Evolutionary conservation across 2,797 vertebrate genomes (phyloP).

Genomic region (Octomys mimax): DNA sequence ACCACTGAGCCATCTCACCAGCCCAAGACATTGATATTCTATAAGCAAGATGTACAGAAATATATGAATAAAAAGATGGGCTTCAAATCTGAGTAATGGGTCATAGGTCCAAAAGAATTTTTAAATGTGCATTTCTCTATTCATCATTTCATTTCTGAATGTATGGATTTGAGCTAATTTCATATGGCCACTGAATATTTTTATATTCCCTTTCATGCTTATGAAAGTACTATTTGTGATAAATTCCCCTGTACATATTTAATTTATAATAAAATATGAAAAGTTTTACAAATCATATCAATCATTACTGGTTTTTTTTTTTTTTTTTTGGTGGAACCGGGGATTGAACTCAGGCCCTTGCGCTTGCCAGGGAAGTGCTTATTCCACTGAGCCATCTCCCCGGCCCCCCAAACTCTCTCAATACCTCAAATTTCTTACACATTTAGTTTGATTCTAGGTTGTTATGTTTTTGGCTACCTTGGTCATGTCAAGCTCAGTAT

Average conservation of each 20-base stretch:
- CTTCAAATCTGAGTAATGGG: background rate
- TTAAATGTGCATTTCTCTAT: background rate
- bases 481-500: background rate
- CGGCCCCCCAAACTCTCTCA: background rate
- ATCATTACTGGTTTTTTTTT: too few species aligned
- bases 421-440: background rate
- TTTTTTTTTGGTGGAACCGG: too few species aligned
- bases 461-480: background rate
- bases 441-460: slow-evolving; percentile 45
- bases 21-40: background rate
- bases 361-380: too few species aligned
- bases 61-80: background rate
- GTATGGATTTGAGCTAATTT: background rate
- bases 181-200: background rate
- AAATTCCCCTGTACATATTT: background rate
- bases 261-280: slow-evolving; percentile 12
- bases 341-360: too few species aligned
- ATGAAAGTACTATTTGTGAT: background rate
- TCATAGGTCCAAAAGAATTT: background rate
- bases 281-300: background rate
- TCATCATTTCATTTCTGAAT: background rate
- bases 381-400: too few species aligned
- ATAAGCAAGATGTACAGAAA: background rate
- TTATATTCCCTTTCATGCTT: background rate
- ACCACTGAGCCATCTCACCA: too few species aligned